Evolutionary conservation across 2,888 invertebrate species (phyloP).

Genomic region (Lumbricus terrestris): DNA sequence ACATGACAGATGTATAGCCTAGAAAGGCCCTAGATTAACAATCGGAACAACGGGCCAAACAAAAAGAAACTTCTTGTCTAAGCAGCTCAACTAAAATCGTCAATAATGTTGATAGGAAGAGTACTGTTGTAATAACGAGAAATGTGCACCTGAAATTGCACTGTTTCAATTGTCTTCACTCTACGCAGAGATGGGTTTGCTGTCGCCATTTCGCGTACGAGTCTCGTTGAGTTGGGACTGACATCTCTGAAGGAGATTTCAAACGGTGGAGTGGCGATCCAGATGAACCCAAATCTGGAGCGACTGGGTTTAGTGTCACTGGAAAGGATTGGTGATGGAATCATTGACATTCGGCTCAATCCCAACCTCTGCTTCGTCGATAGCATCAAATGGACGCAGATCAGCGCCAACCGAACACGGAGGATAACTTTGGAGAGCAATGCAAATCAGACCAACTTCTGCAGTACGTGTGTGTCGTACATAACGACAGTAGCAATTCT

Average conservation of each 20-base stretch:
- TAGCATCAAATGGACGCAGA: constrained; percentile 41
- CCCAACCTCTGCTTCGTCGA: constrained; percentile 73
- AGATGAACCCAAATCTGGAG: constrained; percentile 73
- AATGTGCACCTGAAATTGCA: no score
- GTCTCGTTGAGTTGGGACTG: constrained; percentile 72
- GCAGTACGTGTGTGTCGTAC: background rate
- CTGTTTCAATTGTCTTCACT: no score
- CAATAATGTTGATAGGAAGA: no score
- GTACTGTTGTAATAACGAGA: no score
- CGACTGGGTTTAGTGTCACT: background rate
- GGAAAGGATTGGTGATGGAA: background rate
- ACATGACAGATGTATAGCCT: no score
- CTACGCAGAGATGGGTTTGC: background rate
- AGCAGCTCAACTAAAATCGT: no score
- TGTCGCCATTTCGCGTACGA: constrained; percentile 15
- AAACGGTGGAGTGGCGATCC: constrained; percentile 82
- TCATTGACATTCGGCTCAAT: background rate
- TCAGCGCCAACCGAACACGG: background rate
- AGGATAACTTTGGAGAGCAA: background rate
- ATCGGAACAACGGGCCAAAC: no score
- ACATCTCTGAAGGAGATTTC: constrained; percentile 80
- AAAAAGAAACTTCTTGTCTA: no score
- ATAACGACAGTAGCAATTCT: no score
- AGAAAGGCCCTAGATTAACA: no score
- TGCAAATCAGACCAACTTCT: background rate